Base-by-base conservation (phyloP, 1,140 invertebrate species). In the Ostrea edulis region DNA sequence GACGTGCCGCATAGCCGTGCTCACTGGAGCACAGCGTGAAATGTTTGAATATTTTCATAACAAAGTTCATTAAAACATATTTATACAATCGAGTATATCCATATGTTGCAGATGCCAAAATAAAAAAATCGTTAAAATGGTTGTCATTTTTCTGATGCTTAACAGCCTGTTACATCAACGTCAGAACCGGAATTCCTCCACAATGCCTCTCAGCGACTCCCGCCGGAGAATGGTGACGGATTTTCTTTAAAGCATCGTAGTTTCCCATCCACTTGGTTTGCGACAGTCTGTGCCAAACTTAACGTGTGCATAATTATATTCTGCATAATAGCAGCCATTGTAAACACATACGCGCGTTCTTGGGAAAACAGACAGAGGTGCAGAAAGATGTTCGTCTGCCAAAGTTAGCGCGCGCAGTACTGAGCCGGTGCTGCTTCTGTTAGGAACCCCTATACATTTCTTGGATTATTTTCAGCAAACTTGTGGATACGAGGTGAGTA, bases 91-190 rank as follows among this genome's bases (percentile, higher is more conserved):
- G 29, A 44, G 35, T 44, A 44, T 44, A 77, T 77, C 68, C 68
- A 77, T 77, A 77, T 77, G 68, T 77, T 77, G 68, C 68, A 77
- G 68, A 29, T 77, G 68, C 29, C 68, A 77, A 77, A 77, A 77
- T 77, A 77, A 77, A 77, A n/a, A 62, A 35, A 77, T 77, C 68
- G 25, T 77, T 77, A 77, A 77, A 77, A 77, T 29, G 14, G 25
- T 14, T 35, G 68, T 25, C 68, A 29, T 7, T 17, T 62, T 62
- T 62, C 55, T 62, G 55, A 62, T 62, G 68, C 25, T 22, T 22
- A 25, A 77, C 68, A 77, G 68, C 8, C 29, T 77, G 68, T 77
- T 77, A 25, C 29, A 12, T 25, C 14, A 12, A 25, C 14, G 68
- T 44, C 25, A 29, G 9, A 14, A 62, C 17, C 9, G 14, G n/a